Base-by-base conservation (phyloP, 53 echinoderm and acorn worm genomes). In the Paracentrotus lividus region DNA sequence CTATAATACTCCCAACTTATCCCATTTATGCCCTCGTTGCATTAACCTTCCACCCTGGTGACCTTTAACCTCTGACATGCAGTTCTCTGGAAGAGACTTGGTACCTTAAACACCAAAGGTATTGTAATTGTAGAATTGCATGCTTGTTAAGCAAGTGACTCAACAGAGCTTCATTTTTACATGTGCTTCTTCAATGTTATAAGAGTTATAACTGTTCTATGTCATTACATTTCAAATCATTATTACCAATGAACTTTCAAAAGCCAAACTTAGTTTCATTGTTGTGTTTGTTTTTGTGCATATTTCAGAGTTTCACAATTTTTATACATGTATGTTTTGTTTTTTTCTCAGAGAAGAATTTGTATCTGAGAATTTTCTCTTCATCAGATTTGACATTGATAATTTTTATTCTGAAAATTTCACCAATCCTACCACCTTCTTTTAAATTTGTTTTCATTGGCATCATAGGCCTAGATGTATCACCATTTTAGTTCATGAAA, bases 41-140 rank as follows among this genome's bases (percentile, higher is more conserved):
- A 92, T 58, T 92, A 59, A 92, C 81, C 92, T 57, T 56, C 92
- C 92, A 75, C 49, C 81, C 78, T 57, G 33, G 21, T 92, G 78
- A 86, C 78, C 93, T 42, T 94, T 92, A 84, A 94, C 94, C 94
- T 88, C 90, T 88, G 78, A 92, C 95, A 93, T 94, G 93, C 98
- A 98, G 98, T 98, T 32, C 96, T 98, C 44, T 98, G 98, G 98
- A 98, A 98, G 90, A 93, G 98, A 84, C 94, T 98, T 88, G 98
- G 98, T 92, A 96, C 97, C 88, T 94, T 98, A 76, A 98, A 97
- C 94, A 98, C 98, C 89, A 98, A 98, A 98, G 98, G 98, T 98
- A 98, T 94, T 86, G 86, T 86, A 86, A 86, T 9, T 47, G 34
- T 72, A 34, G 24, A 15, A 67, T 90, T 76, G 91, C 91, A 75